Evolutionary conservation across 2,113 vertebrate species (phyloP), one percentile per base, ranked within the genome.

Genomic region (Excalfactoria chinensis): DNA sequence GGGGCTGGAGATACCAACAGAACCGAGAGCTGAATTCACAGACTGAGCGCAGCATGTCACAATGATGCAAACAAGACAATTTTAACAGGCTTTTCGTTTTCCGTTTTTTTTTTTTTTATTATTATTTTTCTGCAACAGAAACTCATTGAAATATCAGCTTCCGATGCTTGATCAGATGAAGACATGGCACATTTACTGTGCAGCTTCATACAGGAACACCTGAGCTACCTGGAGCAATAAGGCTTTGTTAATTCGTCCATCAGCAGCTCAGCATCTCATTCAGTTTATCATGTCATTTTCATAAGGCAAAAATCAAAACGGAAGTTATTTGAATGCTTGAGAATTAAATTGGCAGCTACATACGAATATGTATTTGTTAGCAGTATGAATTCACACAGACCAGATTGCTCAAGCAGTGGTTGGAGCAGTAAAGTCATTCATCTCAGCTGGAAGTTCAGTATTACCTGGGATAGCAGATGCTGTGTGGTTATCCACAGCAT

Each of bases 1-100:
- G 95, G 86, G 96, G 96, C 97, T 97, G 97, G 97, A 98, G 91
- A 98, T 97, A 93, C 96, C 97, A 97, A 95, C 43, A 16, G 18
- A 86, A 77, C 74, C 43, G 60, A 85, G 79, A 16, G 77, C 18
- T 51, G 55, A 62, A 60, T 46, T 55, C 72, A 88, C 56, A 96
- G 90, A 49, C 51, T 78, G 93, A 84, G 67, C 49, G 75, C 74
- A 90, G 58, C 40, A 89, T 64, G 64, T 44, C 83, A 60, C 20
- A 64, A 80, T 88, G 88, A 84, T 25, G 37, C 34, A 18, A 80
- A 84, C 4, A 70, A 84, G 63, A 92, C 60, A 23, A 55, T 32
- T 32, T 19, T 10, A 64, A 10, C 3, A 21, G 26, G 20, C 11
- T 1, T 22, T 22, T 63, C 55, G 55, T 51, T 59, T 82, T 53